Percentiles rank a stretch among this genome's conserved stretches.
Evolutionary conservation across 2,797 vertebrate species (phyloP).

Genomic region (Hozukius guyotensis): DNA sequence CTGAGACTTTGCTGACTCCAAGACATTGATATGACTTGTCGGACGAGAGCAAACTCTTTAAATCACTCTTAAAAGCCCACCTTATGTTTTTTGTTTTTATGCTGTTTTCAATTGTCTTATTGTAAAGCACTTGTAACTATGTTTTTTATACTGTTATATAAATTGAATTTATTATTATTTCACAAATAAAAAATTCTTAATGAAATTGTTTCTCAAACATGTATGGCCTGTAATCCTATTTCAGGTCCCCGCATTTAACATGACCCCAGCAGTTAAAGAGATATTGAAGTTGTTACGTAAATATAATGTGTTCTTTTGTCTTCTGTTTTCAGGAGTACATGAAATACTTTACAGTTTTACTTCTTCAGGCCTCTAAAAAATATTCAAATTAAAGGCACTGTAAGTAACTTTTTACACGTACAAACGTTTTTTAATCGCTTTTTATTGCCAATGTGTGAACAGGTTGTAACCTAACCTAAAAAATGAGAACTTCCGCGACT

Average conservation of each 20-base stretch:
- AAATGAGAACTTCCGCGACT: too few relatives aligned
- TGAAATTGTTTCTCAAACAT: neutral
- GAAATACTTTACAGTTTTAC: neutral
- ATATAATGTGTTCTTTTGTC: neutral
- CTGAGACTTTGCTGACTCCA: too few relatives aligned
- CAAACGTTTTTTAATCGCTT: too few relatives aligned
- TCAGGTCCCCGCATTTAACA: neutral
- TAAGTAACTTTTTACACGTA: too few relatives aligned
- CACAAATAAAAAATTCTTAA: neutral
- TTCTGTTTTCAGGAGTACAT: neutral
- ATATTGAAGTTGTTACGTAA: neutral
- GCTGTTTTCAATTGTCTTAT: neutral
- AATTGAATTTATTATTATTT: neutral
- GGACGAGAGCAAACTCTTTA: neutral
- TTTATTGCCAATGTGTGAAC: too few relatives aligned
- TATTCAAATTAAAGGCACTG: too few relatives aligned
- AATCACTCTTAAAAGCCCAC: neutral
- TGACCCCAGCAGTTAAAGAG: neutral
- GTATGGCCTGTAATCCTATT: neutral
- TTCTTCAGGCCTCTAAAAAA: too few relatives aligned
- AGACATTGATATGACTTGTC: too few relatives aligned
- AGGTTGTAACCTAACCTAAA: too few relatives aligned
- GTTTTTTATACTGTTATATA: neutral
- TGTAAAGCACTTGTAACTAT: neutral
- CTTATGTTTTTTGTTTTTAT: neutral